Base-by-base conservation (phyloP, 2,797 vertebrate species). In the Oryzias dopingdopingensis region DNA sequence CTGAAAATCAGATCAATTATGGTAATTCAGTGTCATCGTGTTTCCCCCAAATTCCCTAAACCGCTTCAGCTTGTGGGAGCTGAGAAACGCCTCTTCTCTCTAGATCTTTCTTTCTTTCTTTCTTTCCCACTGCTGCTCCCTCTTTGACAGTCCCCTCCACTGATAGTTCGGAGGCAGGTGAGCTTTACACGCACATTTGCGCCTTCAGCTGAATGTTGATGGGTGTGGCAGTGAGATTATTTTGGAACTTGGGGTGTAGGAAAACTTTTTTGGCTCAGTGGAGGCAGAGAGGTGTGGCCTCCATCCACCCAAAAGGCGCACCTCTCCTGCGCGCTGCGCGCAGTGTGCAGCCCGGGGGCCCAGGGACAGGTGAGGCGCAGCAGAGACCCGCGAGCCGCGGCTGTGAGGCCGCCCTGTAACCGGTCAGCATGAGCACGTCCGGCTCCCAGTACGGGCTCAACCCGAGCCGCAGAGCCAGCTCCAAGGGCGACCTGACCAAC, bases 361-460 rank as follows among this genome's bases (percentile, higher is more conserved):
- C 16, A 32, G 22, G 47, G 16, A 24, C 65, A 62, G 73, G 65
- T 70, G 75, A 56, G 42, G 42, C 15, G 42, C 15, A 18, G 16
- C 22, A 47, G 40, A 13, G 23, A 2, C 13, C 20, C 2, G 52
- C 37, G 52, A 52, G 43, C 5, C 55, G 5, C 2, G 54, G 5
- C 14, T 61, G 43, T 20, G 18, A n/a, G 44, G 40, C 60, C 22
- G 42, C 44, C 0, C 24, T 37, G 32, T 20, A 22, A n/a, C 20
- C 1, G 14, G 41, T 26, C 49, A 72, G 1, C 0, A 90, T 90
- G 89, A 91, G 77, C 44, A 0, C 15, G 0, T 72, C 70, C 75
- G 89, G 77, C 3, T 91, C 90, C 1, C 88, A 90, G 24, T 81
- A 62, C 22, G 74, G 0, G 16, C 70, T 90, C 16, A 70, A 70